Percentiles rank a stretch among this genome's conserved stretches.
These are phyloP conservation scores for Himalopsyche tibetana DNA, from an alignment of 2,888 invertebrate genomes.

Conservation along the genomic window DNA sequence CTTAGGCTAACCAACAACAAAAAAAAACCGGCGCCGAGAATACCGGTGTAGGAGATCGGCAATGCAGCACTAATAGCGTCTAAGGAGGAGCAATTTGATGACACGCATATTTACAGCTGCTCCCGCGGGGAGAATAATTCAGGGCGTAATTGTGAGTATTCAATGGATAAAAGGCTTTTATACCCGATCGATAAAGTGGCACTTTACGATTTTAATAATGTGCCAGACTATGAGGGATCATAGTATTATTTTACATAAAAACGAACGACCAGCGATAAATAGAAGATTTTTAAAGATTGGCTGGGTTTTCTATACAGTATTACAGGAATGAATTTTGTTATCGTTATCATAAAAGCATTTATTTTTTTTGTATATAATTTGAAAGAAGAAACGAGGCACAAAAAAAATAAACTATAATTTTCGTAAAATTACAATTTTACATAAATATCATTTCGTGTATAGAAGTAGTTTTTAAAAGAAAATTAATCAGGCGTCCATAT, in stretches of 20 bases:
- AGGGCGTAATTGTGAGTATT: not conserved
- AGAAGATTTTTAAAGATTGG: not conserved
- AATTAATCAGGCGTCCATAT: no score
- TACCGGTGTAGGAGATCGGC: not conserved
- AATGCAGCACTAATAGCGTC: not conserved
- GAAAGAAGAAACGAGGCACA: no score
- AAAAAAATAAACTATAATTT: no score
- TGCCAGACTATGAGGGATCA: constrained; percentile 9
- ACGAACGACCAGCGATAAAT: not conserved
- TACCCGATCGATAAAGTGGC: constrained; percentile 11
- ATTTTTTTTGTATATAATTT: no score
- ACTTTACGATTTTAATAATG: constrained; percentile 32
- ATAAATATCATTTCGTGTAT: no score
- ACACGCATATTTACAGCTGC: constrained; percentile 1
- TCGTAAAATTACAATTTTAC: no score
- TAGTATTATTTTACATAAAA: constrained; percentile 36
- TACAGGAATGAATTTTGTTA: no score
- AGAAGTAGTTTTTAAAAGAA: no score
- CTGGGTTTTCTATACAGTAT: no score
- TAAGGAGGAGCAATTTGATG: not conserved
- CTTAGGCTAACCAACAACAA: not conserved
- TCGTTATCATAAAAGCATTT: no score
- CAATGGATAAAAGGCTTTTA: constrained; percentile 19
- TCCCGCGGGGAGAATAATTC: not conserved
- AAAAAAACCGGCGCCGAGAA: not conserved